Evolutionary conservation across 2,888 invertebrate genomes (phyloP).

Genomic region (Chloroclysta siterata): DNA sequence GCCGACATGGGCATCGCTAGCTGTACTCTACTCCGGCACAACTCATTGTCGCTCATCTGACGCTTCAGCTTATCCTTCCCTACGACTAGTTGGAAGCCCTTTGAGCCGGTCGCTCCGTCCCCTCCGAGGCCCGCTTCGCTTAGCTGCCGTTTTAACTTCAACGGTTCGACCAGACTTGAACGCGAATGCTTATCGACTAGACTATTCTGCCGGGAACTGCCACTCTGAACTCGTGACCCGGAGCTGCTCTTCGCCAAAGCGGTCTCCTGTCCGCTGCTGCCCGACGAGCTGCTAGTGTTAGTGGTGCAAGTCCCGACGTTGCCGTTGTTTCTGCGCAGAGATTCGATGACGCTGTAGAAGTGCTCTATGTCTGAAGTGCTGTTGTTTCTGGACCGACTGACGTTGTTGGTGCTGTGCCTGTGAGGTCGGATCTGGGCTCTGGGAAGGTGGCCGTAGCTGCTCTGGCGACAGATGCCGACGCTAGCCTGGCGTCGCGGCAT

Average conservation of each 20-base stretch:
- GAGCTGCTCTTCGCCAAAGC: slow-evolving; percentile 48
- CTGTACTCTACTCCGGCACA: slow-evolving; percentile 66
- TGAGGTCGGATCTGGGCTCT: slow-evolving; percentile 69
- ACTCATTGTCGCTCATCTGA: slow-evolving; percentile 75
- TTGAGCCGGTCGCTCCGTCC: slow-evolving; percentile 44
- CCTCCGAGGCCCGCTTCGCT: slow-evolving; percentile 70
- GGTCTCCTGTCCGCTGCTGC: slow-evolving; percentile 59
- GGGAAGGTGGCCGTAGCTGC: slow-evolving; percentile 73
- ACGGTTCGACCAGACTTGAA: slow-evolving; percentile 52
- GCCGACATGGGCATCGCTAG: slow-evolving; percentile 81
- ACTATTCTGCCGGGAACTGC: slow-evolving; percentile 67
- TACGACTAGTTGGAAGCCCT: slow-evolving; percentile 73
- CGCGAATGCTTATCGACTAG: slow-evolving; percentile 63
- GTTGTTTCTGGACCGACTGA: slow-evolving; percentile 61
- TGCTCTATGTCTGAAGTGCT: slow-evolving; percentile 69
- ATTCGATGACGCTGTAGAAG: slow-evolving; percentile 74
- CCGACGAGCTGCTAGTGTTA: slow-evolving; percentile 69
- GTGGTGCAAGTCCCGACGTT: slow-evolving; percentile 54
- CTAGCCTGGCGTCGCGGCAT: slow-evolving; percentile 76
- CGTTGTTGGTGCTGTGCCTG: slow-evolving; percentile 67
- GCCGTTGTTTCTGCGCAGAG: slow-evolving; percentile 58
- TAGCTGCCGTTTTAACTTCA: slow-evolving; percentile 64
- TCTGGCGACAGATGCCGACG: slow-evolving; percentile 68
- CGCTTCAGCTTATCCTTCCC: slow-evolving; percentile 74
- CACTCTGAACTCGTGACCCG: slow-evolving; percentile 45